A percentile compares a stretch with the other conserved stretches of the same genome.
These are phyloP conservation scores for Venturia canescens DNA, from an alignment of 1,140 invertebrate genomes.

Conservation along the genomic window DNA sequence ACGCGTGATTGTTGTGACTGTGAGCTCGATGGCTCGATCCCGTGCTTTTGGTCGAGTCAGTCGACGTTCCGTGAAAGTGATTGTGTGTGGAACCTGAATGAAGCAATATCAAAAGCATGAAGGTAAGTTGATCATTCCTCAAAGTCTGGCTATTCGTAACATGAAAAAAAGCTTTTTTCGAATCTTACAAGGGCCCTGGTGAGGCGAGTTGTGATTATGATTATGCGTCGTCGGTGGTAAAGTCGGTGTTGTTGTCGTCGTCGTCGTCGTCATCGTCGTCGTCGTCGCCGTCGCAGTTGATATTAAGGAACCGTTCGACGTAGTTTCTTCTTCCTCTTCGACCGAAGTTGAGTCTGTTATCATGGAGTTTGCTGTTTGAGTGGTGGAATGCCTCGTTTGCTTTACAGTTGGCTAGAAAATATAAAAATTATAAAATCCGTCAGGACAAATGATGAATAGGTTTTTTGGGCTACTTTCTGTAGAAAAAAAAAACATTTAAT, in stretches of 20 bases:
- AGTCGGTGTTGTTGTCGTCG: not conserved
- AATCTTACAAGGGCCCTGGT: conserved; percentile 64
- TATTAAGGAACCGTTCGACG: not conserved
- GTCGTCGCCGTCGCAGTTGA: not conserved
- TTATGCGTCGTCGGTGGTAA: conserved; percentile 52
- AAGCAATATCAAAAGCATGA: not conserved
- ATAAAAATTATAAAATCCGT: not conserved
- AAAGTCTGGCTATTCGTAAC: not conserved
- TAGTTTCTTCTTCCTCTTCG: not conserved
- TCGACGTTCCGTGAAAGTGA: conserved; percentile 64
- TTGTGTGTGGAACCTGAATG: conserved; percentile 65
- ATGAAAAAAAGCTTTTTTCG: not conserved
- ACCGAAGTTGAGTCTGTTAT: not conserved
- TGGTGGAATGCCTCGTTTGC: conserved; percentile 73
- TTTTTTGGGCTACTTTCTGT: too few species aligned
- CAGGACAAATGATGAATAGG: too few species aligned
- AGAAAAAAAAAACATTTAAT: too few species aligned
- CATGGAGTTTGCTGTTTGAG: conserved; percentile 67
- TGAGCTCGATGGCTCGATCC: conserved; percentile 64
- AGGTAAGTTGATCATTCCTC: not conserved
- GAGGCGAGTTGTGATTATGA: conserved; percentile 59
- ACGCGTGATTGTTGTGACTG: conserved; percentile 66
- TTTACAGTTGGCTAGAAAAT: conserved; percentile 58
- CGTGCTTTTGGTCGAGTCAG: conserved; percentile 66
- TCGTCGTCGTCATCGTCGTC: not conserved